Evolutionary conservation across 1,140 invertebrate species (phyloP).

Genomic region (Pristionchus pacificus): DNA sequence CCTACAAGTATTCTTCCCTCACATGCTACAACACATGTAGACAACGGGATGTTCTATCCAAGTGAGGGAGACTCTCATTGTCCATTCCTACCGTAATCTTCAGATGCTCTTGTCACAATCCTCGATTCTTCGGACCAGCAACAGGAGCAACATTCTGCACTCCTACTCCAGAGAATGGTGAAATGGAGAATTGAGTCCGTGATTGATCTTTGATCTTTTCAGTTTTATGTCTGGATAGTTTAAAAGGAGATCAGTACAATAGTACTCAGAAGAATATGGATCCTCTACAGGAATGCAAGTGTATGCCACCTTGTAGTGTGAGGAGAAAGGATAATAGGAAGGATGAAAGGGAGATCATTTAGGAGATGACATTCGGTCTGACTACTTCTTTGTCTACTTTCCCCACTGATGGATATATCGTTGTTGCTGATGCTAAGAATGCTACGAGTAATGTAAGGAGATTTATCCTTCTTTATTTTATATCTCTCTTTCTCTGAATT

Average conservation of each 20-base stretch:
- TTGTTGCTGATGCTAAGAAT: not conserved
- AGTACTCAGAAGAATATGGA: constrained; percentile 15
- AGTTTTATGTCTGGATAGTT: constrained; percentile 18
- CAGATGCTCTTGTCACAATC: not conserved
- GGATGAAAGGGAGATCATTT: not conserved
- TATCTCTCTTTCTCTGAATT: no score
- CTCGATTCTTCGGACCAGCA: not conserved
- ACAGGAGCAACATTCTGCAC: not conserved
- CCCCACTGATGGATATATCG: not conserved
- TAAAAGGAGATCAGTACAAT: constrained; percentile 22
- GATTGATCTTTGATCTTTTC: not conserved
- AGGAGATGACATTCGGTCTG: constrained; percentile 11
- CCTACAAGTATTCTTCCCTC: not conserved
- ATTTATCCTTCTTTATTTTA: no score
- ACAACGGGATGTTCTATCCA: constrained; percentile 5
- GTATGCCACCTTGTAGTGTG: constrained; percentile 16
- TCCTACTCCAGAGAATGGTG: not conserved
- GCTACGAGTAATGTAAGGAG: not conserved
- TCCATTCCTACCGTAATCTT: not conserved
- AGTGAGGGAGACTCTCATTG: not conserved
- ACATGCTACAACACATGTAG: constrained; percentile 24
- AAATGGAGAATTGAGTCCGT: not conserved
- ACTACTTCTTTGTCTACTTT: constrained; percentile 15
- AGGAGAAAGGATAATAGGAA: not conserved
- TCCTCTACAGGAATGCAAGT: constrained; percentile 5